phyloP scores from a whole-genome alignment of 30 jellyfish, hydroid and myxozoan species.

The Turritopsis dohrnii region DNA sequence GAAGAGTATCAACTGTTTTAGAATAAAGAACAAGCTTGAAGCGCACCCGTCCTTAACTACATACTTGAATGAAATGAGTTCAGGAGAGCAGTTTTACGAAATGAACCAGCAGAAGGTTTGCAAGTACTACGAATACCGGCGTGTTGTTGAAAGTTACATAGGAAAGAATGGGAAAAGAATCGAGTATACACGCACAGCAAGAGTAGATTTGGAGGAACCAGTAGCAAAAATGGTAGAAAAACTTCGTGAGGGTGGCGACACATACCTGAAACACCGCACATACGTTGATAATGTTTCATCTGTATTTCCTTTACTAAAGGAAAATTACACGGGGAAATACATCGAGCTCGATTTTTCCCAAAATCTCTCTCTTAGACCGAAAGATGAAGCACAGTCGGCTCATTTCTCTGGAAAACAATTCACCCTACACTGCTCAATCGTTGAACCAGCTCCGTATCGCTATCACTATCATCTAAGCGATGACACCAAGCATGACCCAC shows the following conservation, averaged over 20 bases:
- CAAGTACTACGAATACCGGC: conserved; percentile 9
- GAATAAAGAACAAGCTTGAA: not conserved
- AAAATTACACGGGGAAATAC: no score
- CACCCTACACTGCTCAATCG: no score
- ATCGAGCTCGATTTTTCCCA: no score
- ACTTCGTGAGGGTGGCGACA: no score
- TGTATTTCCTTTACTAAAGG: no score
- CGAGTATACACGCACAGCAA: conserved; percentile 3
- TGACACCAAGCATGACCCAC: no score
- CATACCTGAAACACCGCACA: not conserved
- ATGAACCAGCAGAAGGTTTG: not conserved
- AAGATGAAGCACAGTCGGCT: no score
- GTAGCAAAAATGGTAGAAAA: not conserved
- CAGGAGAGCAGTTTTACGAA: not conserved
- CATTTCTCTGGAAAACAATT: no score
- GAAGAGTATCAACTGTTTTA: not conserved
- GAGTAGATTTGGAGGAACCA: conserved; percentile 18
- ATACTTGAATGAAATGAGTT: not conserved
- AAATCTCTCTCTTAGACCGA: no score
- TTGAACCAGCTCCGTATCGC: no score
- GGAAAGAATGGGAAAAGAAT: not conserved
- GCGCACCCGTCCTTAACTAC: conserved; percentile 5
- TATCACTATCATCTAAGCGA: no score
- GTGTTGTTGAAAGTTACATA: conserved; percentile 7
- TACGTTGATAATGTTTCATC: no score